Evolutionary conservation across 2,888 invertebrate species (phyloP).

Genomic region (Drosophila mimetica): DNA sequence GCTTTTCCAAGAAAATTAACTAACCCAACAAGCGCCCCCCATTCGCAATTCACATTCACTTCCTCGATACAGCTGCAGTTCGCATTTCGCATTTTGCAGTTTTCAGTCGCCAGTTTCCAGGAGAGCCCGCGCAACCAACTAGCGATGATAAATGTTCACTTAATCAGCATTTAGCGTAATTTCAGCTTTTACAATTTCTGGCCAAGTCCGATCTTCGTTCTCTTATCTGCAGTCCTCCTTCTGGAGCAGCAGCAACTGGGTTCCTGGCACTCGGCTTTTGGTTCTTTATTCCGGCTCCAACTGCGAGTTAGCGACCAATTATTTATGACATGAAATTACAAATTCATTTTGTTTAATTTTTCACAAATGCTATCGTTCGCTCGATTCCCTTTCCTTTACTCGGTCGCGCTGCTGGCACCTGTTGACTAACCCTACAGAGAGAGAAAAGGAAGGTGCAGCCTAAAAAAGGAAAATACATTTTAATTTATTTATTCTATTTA

Average conservation of each 20-base stretch:
- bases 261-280: slow-evolving; percentile 1
- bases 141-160: slow-evolving; percentile 84
- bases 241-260: slow-evolving; percentile 35
- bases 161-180: slow-evolving; percentile 85
- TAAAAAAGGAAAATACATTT: too few relatives aligned
- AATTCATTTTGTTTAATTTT: slow-evolving; percentile 84
- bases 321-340: slow-evolving; percentile 84
- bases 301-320: slow-evolving; percentile 81
- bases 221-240: slow-evolving; percentile 43
- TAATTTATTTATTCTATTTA: too few relatives aligned
- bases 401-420: slow-evolving; percentile 53
- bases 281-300: slow-evolving; percentile 27
- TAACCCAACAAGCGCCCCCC: slow-evolving; percentile 55
- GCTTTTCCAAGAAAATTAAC: slow-evolving; percentile 79
- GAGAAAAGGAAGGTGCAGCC: background rate
- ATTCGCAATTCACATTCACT: slow-evolving; percentile 55
- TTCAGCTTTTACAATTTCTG: slow-evolving; percentile 82
- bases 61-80: slow-evolving; percentile 72
- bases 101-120: background rate
- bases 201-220: slow-evolving; percentile 34
- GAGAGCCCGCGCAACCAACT: slow-evolving; percentile 52
- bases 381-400: slow-evolving; percentile 17
- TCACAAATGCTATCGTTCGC: slow-evolving; percentile 69
- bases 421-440: slow-evolving; percentile 47
- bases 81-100: slow-evolving; percentile 7